Evolutionary conservation across 2,797 vertebrate genomes (phyloP).

Genomic region (Bufotes viridis): DNA sequence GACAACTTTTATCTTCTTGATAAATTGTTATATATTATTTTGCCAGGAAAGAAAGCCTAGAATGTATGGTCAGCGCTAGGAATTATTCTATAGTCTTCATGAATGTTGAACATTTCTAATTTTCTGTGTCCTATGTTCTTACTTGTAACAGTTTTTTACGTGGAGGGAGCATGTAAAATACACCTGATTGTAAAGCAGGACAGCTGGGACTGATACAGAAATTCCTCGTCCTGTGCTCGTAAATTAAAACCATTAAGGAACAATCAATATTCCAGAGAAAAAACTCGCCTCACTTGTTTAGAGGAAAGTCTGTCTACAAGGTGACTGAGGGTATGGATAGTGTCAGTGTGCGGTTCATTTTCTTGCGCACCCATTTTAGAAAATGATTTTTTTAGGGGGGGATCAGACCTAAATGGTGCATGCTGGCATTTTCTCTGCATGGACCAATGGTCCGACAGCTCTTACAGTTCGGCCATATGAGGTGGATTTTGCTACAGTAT

Average conservation of each 20-base stretch:
- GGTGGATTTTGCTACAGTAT: too few species aligned
- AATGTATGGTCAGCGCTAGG: neutral
- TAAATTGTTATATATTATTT: conserved; percentile 19
- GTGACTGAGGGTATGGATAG: neutral
- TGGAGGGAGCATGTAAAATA: neutral
- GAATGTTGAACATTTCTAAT: neutral
- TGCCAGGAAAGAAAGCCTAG: conserved; percentile 14
- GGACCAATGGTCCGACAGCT: too few species aligned
- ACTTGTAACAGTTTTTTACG: neutral
- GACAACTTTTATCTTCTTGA: conserved; percentile 43
- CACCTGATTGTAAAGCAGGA: conserved; percentile 38
- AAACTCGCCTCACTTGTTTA: conserved; percentile 31
- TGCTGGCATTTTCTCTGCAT: too few species aligned
- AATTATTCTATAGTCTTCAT: neutral
- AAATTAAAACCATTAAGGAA: conserved; percentile 50
- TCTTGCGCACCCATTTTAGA: too few species aligned
- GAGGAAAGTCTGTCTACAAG: conserved; percentile 30
- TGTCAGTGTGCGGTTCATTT: too few species aligned
- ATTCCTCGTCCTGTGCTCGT: conserved; percentile 43
- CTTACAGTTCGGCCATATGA: too few species aligned
- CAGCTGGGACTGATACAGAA: conserved; percentile 50
- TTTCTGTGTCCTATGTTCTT: neutral
- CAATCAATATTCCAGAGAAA: conserved; percentile 25
- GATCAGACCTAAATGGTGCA: too few species aligned
- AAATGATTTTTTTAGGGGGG: too few species aligned